Conservation (phyloP, 2,797 vertebrate genomes). For the Carduelis carduelis region DNA sequence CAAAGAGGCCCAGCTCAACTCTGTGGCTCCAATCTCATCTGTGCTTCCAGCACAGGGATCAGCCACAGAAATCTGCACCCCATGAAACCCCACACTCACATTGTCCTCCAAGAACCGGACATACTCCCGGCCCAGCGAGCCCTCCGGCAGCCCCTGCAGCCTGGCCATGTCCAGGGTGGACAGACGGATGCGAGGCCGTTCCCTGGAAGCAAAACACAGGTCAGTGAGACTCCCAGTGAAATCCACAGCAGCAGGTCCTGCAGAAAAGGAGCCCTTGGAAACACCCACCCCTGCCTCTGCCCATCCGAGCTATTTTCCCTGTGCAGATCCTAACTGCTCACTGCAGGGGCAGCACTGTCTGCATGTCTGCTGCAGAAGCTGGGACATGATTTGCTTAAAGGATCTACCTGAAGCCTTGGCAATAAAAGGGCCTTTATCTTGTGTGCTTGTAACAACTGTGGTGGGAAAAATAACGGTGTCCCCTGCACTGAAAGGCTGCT, state of each 20-base stretch:
- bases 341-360: neutral
- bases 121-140: slow-evolving; percentile 88
- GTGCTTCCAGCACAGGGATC: neutral
- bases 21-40: neutral
- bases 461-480: neutral
- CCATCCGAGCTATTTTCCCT: neutral
- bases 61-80: neutral
- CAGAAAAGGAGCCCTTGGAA: neutral
- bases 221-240: neutral
- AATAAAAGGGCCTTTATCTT: neutral
- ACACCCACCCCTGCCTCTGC: neutral
- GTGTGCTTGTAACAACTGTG: neutral
- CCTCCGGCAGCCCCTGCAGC: slow-evolving; percentile 82
- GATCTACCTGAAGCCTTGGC: neutral
- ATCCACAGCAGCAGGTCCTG: neutral
- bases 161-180: slow-evolving; percentile 82
- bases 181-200: slow-evolving; percentile 88
- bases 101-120: slow-evolving; percentile 88
- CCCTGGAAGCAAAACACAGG: slow-evolving; percentile 71
- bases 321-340: neutral
- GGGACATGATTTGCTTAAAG: neutral
- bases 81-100: slow-evolving; percentile 71
- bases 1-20: neutral
- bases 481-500: neutral
- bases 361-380: neutral